Base-by-base conservation (phyloP, 2,113 vertebrate genomes). In the Periophthalmodon schlosseri region DNA sequence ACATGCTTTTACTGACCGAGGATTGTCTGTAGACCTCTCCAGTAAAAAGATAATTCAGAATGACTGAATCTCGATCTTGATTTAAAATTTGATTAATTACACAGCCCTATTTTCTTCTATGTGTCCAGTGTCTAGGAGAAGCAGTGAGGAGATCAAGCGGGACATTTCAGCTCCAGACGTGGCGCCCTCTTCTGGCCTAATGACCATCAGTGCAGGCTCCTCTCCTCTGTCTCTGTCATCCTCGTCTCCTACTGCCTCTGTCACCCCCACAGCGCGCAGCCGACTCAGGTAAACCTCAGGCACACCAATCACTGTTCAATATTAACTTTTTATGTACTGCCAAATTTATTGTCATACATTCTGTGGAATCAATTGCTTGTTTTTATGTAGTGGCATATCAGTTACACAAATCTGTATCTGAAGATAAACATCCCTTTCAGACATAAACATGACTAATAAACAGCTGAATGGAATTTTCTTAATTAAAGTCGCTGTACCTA, bases 111-210 rank as follows among this genome's bases (percentile, higher is more conserved):
- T 44, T 44, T 44, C 39, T 44, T 10, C 39, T 60, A 0, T 14
- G 4, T 63, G 5, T 39, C 10, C 2, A 97, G 96, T 96, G 44
- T 96, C 96, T 74, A 95, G 96, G 36, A 92, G 97, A 73, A 97
- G 96, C 73, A 97, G 96, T 66, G 97, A 99, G 87, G 97, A 99
- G 85, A 94, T 97, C 70, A 97, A 98, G 69, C 91, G 96, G 67
- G 97, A 98, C 74, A 95, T 96, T 64, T 93, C 94, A 0, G 93
- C 94, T 1, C 73, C 95, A 0, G 97, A 99, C 20, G 95, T 94
- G 7, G 80, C 94, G 0, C 92, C 96, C 15, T 90, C 96, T 0
- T 89, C 95, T 50, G 95, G 96, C 8, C 93, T 98, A 1, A 95
- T 98, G 93, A 92, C 94, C 0, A 95, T 98, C 91, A 95, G 94